Conservation (phyloP, 1,140 invertebrate genomes). For the Psilanteris sp. region DNA sequence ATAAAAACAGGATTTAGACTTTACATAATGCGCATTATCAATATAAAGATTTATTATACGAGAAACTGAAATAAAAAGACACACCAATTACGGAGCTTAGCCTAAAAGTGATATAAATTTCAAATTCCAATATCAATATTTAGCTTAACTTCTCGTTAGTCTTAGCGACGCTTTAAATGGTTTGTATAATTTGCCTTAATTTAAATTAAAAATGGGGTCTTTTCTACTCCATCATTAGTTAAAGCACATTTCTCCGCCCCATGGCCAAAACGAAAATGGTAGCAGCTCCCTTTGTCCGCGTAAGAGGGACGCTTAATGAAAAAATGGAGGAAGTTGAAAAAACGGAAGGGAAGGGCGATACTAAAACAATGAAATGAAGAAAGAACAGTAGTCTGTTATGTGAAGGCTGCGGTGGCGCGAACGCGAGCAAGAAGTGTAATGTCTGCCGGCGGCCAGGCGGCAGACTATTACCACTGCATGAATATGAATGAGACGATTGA, state of each 20-base stretch:
- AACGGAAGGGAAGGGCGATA: constrained; percentile 17
- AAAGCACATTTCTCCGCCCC: neutral
- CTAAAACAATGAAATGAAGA: constrained; percentile 60
- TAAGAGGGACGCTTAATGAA: constrained; percentile 6
- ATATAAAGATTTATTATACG: too few species aligned
- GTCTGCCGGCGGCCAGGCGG: constrained; percentile 73
- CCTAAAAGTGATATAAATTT: too few species aligned
- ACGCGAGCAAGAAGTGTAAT: constrained; percentile 75
- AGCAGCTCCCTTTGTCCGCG: constrained; percentile 11
- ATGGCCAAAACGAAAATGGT: neutral
- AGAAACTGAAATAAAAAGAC: too few species aligned
- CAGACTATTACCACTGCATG: constrained; percentile 77
- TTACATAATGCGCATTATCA: too few species aligned
- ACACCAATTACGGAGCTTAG: too few species aligned
- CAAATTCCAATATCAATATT: too few species aligned
- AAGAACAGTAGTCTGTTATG: constrained; percentile 59
- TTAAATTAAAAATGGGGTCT: neutral
- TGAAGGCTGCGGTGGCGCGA: constrained; percentile 67
- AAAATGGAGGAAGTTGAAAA: constrained; percentile 33
- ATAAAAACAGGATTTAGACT: too few species aligned
- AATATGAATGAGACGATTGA: constrained; percentile 76
- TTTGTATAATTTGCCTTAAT: neutral
- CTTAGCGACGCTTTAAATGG: too few species aligned
- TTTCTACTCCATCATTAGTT: neutral
- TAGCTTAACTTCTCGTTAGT: too few species aligned